Evolutionary conservation across 2,797 vertebrate species (phyloP).

Genomic region (Allochrocebus solatus): DNA sequence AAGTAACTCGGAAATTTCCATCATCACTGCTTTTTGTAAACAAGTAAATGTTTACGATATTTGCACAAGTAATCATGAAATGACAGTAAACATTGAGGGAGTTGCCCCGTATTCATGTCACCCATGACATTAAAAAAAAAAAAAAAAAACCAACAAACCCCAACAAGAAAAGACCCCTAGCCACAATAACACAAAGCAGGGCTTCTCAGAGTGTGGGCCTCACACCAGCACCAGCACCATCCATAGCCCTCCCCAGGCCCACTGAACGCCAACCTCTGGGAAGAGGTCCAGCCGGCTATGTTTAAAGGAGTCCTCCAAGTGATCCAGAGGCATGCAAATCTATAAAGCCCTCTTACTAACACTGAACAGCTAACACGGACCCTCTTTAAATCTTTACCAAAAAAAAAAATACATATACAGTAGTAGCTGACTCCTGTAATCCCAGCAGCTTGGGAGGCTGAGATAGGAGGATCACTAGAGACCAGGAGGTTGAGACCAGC

Average conservation of each 20-base stretch:
- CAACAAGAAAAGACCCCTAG: neutral
- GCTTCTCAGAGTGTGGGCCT: neutral
- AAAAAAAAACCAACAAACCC: neutral
- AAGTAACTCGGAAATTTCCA: neutral
- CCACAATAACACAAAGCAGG: neutral
- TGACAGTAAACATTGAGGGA: neutral
- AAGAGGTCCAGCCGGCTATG: neutral
- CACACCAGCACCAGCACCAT: neutral
- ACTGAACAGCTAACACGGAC: neutral
- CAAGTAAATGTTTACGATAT: neutral
- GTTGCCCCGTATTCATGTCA: neutral
- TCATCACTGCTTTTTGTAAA: neutral
- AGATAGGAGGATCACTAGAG: too few species aligned
- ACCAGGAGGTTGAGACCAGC: too few species aligned
- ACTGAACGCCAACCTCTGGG: neutral
- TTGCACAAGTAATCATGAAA: neutral
- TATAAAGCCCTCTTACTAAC: neutral
- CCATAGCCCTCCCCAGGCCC: neutral
- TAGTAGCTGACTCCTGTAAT: too few species aligned
- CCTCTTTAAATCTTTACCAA: neutral
- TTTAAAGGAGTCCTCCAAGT: neutral
- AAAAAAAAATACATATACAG: too few species aligned
- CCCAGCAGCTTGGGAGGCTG: too few species aligned
- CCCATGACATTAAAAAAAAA: neutral
- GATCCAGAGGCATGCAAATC: neutral